Evolutionary conservation across 1,140 invertebrate genomes (phyloP).

Genomic region (Pogonomyrmex californicus): DNA sequence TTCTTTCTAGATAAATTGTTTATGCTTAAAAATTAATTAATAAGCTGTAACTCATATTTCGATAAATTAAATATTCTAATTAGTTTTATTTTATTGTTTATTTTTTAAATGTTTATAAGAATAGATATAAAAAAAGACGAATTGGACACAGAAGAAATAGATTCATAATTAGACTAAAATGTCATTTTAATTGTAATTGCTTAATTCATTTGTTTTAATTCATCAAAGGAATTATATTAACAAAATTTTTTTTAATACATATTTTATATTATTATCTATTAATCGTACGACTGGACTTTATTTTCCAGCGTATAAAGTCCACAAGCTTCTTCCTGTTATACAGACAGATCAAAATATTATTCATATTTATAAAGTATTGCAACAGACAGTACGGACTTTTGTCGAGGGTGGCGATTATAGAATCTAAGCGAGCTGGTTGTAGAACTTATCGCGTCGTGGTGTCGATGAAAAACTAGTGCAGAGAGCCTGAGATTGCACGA

Average conservation of each 20-base stretch:
- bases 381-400: constrained; percentile 4
- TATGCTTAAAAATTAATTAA: no score
- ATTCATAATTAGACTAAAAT: not conserved
- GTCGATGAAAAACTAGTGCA: not conserved
- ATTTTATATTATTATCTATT: not conserved
- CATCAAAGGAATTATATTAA: not conserved
- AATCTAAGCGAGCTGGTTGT: not conserved
- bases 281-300: not conserved
- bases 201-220: not conserved
- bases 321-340: constrained; percentile 10
- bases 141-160: not conserved
- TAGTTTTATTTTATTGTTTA: no score
- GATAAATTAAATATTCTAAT: not conserved
- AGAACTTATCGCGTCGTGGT: constrained; percentile 14
- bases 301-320: constrained; percentile 1
- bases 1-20: no score
- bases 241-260: not conserved
- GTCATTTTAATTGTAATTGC: not conserved
- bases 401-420: constrained; percentile 1
- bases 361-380: constrained; percentile 17
- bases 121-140: not conserved
- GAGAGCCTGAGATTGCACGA: not conserved
- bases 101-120: no score
- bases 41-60: no score
- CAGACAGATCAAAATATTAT: constrained; percentile 16